phyloP scores from a whole-genome alignment of 2,888 invertebrate species.

The Neoascia interrupta region DNA sequence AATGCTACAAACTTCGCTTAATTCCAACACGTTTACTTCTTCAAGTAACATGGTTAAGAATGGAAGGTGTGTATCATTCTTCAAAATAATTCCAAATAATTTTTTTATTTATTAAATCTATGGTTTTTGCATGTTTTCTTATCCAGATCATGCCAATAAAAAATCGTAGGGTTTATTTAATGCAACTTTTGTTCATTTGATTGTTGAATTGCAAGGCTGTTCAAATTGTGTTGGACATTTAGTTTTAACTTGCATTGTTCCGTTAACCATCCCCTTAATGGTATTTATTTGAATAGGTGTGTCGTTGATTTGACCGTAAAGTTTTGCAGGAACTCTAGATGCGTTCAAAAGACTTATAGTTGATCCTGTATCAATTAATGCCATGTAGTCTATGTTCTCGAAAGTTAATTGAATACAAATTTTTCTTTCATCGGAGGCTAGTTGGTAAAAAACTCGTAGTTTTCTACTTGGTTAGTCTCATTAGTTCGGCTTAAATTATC shows the following conservation, averaged over 20 bases:
- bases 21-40: constrained; percentile 10
- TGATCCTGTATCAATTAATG: neutral
- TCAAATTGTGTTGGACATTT: constrained; percentile 54
- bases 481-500: neutral
- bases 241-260: constrained; percentile 52
- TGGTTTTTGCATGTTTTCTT: constrained; percentile 37
- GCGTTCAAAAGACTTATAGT: constrained; percentile 17
- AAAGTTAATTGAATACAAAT: constrained; percentile 20
- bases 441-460: too few relatives aligned
- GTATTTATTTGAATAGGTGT: constrained; percentile 44
- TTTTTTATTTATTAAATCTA: constrained; percentile 44
- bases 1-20: constrained; percentile 1
- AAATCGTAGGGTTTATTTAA: constrained; percentile 57
- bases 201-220: constrained; percentile 51
- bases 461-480: constrained; percentile 26
- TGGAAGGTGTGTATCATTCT: constrained; percentile 40
- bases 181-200: constrained; percentile 47
- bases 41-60: too few relatives aligned
- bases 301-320: constrained; percentile 24
- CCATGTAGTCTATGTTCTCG: constrained; percentile 4
- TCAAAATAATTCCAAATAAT: constrained; percentile 24
- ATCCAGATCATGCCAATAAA: constrained; percentile 55
- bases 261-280: constrained; percentile 21
- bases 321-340: constrained; percentile 1
- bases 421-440: constrained; percentile 29